Evolutionary conservation across 2,113 vertebrate species (phyloP), one percentile per base, ranked within the genome.

Genomic region (Myrmecophaga tridactyla): DNA sequence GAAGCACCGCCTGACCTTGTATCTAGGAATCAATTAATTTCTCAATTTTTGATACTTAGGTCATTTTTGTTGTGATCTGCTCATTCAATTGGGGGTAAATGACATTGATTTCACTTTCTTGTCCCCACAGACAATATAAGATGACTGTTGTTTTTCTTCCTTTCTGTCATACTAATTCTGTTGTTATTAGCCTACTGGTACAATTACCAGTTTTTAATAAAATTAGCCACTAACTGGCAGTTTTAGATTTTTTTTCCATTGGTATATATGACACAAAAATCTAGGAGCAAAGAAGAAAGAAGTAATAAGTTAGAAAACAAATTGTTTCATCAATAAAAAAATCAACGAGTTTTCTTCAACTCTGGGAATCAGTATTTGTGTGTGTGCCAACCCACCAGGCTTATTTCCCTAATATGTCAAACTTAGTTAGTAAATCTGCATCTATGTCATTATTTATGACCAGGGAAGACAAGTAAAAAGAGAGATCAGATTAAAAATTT

Each of bases 391-490:
- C 9, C 41, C 36, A 63, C 21, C 76, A 73, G 67, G 2, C 7
- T 93, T 82, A 82, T 82, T 93, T n/a, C 56, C 51, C 67, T 80
- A 60, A 51, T 20, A 63, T 36, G 20, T 89, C 29, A 84, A 85
- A 89, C 67, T 94, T 75, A 70, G 23, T 86, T 53, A 63, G 39
- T 23, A 92, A 89, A 89, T 92, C 65, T 76, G 25, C 53, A 56
- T 36, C 41, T 63, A 23, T 60, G 25, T 76, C 62, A 18, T 83
- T 65, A 91, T 72, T 85, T 53, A 69, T 46, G 43, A 84, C 63
- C 53, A 56, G 14, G 65, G 62, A 76, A 78, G 62, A 56, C 14
- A 88, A 51, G 31, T 53, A 77, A 62, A 70, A 69, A 82, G 31
- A 82, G 65, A 70, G 6, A 31, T 73, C 46, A 92, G 70, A 48